phyloP scores from a whole-genome alignment of 2,797 vertebrate species.

The Brachyrhaphis roseni region DNA sequence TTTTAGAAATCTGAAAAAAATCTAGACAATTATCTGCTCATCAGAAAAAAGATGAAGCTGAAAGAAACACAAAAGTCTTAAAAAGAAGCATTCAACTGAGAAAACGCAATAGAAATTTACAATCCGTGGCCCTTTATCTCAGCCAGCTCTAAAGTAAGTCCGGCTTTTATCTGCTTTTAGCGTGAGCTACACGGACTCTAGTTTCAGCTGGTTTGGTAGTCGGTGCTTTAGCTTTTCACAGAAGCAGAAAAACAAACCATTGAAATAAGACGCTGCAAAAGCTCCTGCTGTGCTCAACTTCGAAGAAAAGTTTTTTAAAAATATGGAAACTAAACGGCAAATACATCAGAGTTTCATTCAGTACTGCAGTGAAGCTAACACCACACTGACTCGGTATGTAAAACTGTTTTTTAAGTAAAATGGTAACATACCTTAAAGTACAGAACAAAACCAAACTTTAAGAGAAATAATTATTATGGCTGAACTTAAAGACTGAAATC shows the following conservation, averaged over 20 bases:
- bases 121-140: constrained; percentile 34
- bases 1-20: constrained; percentile 33
- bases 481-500: neutral
- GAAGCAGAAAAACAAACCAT: neutral
- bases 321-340: neutral
- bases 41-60: constrained; percentile 34
- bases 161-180: constrained; percentile 32
- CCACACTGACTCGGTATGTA: neutral
- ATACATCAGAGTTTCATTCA: no score
- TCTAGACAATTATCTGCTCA: constrained; percentile 38
- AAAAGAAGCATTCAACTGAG: constrained; percentile 19
- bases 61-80: constrained; percentile 27
- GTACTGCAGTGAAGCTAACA: neutral
- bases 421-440: neutral
- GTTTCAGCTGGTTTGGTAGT: constrained; percentile 19
- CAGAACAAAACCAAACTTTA: neutral
- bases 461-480: neutral
- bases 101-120: constrained; percentile 49
- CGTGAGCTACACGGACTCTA: constrained; percentile 30
- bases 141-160: constrained; percentile 22
- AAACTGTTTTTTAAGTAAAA: neutral
- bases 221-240: neutral
- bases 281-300: neutral
- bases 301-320: neutral
- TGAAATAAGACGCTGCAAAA: neutral